A percentile compares a stretch with the other conserved stretches of the same genome.
Evolutionary conservation across 2,888 invertebrate genomes (phyloP).

Genomic region (Antheraea assamensis): DNA sequence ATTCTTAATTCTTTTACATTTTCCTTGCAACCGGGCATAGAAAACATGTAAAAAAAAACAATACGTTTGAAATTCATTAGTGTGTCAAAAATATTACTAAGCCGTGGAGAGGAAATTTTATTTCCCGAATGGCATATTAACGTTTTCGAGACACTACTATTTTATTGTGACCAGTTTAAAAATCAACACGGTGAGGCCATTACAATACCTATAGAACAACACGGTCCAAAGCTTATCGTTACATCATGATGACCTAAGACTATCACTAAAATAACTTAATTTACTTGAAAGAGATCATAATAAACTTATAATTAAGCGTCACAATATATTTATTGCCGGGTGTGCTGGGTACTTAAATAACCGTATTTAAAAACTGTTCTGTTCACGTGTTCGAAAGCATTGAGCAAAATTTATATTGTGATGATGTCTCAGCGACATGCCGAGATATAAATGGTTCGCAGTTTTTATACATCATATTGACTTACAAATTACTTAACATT

Average conservation of each 20-base stretch:
- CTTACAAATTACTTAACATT: slow-evolving; percentile 80
- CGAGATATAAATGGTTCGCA: slow-evolving; percentile 56
- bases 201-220: slow-evolving; percentile 17
- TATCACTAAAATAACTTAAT: slow-evolving; percentile 68
- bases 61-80: slow-evolving; percentile 35
- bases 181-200: slow-evolving; percentile 30
- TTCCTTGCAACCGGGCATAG: slow-evolving; percentile 42
- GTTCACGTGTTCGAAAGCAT: slow-evolving; percentile 32
- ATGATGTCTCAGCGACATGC: slow-evolving; percentile 61
- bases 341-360: slow-evolving; percentile 42
- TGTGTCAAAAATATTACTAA: slow-evolving; percentile 56
- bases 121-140: slow-evolving; percentile 50
- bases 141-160: slow-evolving; percentile 47
- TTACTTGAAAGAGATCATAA: slow-evolving; percentile 81
- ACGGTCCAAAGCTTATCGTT: slow-evolving; percentile 40
- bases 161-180: slow-evolving; percentile 47
- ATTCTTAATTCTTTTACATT: slow-evolving; percentile 33
- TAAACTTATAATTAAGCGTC: slow-evolving; percentile 77
- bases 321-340: slow-evolving; percentile 51
- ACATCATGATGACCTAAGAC: slow-evolving; percentile 43
- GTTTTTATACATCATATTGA: slow-evolving; percentile 67
- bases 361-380: slow-evolving; percentile 24
- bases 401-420: slow-evolving; percentile 57
- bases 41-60: slow-evolving; percentile 43
- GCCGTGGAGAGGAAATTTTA: slow-evolving; percentile 59